Conservation (phyloP, 1,140 invertebrate species). For the Drosophila virilis region DNA sequence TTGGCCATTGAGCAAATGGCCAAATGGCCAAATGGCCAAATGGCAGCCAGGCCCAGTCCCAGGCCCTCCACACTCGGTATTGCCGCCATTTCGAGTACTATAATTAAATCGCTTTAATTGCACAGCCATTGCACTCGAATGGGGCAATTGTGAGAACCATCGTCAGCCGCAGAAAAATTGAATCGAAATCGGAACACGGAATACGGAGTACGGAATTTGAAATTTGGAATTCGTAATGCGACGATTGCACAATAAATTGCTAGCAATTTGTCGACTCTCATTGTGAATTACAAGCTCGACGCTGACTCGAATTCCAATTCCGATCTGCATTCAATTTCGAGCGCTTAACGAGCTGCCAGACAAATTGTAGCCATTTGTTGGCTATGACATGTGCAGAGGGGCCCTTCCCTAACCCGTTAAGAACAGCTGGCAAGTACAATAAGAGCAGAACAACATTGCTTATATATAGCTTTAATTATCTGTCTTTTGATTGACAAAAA, state of each 20-base stretch:
- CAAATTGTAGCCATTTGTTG: constrained; percentile 42
- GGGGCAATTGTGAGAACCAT: constrained; percentile 66
- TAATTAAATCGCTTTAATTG: constrained; percentile 71
- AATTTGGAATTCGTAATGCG: constrained; percentile 3
- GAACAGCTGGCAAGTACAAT: too few relatives aligned
- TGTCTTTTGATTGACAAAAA: too few relatives aligned
- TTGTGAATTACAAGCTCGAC: constrained; percentile 24
- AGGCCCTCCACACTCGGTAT: constrained; percentile 9
- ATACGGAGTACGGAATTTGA: constrained; percentile 23
- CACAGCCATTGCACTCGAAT: constrained; percentile 50
- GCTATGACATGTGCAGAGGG: constrained; percentile 3
- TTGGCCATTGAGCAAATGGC: constrained; percentile 12
- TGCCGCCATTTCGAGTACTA: constrained; percentile 17
- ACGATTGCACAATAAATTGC: constrained; percentile 60
- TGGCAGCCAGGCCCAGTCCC: constrained; percentile 2
- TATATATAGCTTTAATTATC: too few relatives aligned
- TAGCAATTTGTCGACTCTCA: constrained; percentile 52
- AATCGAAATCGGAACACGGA: constrained; percentile 15
- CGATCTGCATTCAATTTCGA: background rate
- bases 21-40: constrained; percentile 17
- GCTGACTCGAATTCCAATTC: constrained; percentile 1
- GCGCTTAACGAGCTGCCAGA: constrained; percentile 14
- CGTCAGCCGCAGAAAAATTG: constrained; percentile 35
- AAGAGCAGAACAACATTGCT: too few relatives aligned
- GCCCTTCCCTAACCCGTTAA: too few relatives aligned